Evolutionary conservation across 2,888 invertebrate species (phyloP).

Genomic region (Margaritifera margaritifera): DNA sequence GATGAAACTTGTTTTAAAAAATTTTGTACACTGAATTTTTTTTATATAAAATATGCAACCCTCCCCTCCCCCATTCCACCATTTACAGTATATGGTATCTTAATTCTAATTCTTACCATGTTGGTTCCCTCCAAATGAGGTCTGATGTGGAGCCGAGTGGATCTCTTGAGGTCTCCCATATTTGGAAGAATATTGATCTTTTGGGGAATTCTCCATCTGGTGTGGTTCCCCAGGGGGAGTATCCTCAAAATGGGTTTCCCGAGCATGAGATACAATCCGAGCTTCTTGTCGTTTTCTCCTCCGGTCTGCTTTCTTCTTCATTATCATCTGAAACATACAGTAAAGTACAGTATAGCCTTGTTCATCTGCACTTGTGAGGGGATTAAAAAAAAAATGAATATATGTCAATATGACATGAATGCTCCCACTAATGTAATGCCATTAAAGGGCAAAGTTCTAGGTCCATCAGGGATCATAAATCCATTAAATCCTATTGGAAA

Average conservation of each 20-base stretch:
- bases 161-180: background rate
- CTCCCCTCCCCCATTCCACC: too few species aligned
- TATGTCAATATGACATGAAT: too few species aligned
- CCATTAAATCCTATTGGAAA: too few species aligned
- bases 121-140: slow-evolving; percentile 48
- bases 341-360: too few species aligned
- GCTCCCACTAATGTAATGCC: too few species aligned
- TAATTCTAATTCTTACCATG: slow-evolving; percentile 21
- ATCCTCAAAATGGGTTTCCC: slow-evolving; percentile 17
- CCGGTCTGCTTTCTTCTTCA: slow-evolving; percentile 69
- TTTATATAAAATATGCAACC: background rate
- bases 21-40: background rate
- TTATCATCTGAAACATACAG: slow-evolving; percentile 62
- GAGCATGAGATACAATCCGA: slow-evolving; percentile 39
- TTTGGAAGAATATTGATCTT: slow-evolving; percentile 7
- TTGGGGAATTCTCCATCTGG: slow-evolving; percentile 36
- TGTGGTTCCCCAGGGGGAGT: slow-evolving; percentile 48
- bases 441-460: too few species aligned
- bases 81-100: too few species aligned
- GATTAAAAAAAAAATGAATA: too few species aligned
- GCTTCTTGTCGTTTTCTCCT: slow-evolving; percentile 61
- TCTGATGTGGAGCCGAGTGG: slow-evolving; percentile 45
- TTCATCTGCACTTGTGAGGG: too few species aligned
- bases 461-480: too few species aligned
- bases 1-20: too few species aligned